A percentile compares a stretch with the other conserved stretches of the same genome.
Evolutionary conservation across 2,113 vertebrate genomes (phyloP).

Genomic region (Mastomys coucha): DNA sequence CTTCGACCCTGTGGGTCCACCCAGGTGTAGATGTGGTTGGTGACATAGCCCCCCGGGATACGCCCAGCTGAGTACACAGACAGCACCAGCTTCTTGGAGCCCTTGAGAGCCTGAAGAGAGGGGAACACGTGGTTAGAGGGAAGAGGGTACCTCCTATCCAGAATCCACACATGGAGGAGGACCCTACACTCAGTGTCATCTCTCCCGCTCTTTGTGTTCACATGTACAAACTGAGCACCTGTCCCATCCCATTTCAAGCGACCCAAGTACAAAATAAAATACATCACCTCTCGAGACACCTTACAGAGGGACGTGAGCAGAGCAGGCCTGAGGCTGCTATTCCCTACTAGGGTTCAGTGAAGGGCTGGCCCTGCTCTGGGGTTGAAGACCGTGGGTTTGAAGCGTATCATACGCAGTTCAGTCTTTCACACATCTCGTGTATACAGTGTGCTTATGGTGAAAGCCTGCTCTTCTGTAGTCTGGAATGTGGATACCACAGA

Average conservation of each 20-base stretch:
- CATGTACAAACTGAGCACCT: neutral
- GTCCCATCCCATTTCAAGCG: neutral
- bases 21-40: constrained; percentile 99
- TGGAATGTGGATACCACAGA: neutral
- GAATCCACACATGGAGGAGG: fast-evolving
- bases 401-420: too few relatives aligned
- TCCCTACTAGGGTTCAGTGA: neutral
- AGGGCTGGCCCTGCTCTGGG: neutral
- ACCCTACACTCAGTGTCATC: too few relatives aligned
- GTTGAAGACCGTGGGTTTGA: neutral
- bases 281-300: neutral
- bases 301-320: neutral
- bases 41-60: constrained; percentile 95
- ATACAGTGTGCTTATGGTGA: neutral
- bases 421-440: fast-evolving
- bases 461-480: neutral
- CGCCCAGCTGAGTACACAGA: constrained; percentile 95
- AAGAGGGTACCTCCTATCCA: too few relatives aligned
- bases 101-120: constrained; percentile 93
- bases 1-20: constrained; percentile 96
- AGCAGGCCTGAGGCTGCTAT: neutral
- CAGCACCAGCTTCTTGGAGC: constrained; percentile 96
- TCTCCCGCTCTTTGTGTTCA: neutral
- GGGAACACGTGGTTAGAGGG: neutral
- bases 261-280: neutral